A percentile compares a stretch with the other conserved stretches of the same genome.
These are phyloP conservation scores for Microdon myrmicae DNA, from an alignment of 2,888 invertebrate genomes.

Conservation along the genomic window DNA sequence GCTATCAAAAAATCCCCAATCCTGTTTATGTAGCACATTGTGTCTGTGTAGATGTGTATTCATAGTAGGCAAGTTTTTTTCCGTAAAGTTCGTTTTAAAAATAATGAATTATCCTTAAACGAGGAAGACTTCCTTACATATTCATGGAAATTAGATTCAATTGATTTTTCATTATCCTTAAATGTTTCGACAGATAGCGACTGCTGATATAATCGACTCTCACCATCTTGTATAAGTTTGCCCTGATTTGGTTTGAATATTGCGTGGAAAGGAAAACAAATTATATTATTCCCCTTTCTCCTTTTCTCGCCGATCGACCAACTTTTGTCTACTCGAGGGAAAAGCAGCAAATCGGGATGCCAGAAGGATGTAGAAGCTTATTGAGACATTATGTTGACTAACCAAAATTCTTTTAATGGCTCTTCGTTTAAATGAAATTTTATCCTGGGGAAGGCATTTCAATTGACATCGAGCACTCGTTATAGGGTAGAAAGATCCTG, in stretches of 20 bases:
- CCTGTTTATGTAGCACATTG: too few species aligned
- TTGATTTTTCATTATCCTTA: constrained; percentile 46
- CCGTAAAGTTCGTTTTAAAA: constrained; percentile 12
- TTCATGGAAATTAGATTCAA: constrained; percentile 45
- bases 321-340: background rate
- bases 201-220: constrained; percentile 33
- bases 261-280: constrained; percentile 13
- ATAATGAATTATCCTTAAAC: too few species aligned
- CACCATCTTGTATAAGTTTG: too few species aligned
- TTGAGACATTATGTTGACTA: constrained; percentile 35
- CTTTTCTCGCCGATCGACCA: background rate
- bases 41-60: too few species aligned
- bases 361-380: constrained; percentile 12
- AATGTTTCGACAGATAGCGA: constrained; percentile 24
- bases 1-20: too few species aligned
- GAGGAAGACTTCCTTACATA: constrained; percentile 8
- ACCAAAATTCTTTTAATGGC: constrained; percentile 25
- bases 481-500: too few species aligned
- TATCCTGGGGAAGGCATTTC: constrained; percentile 17
- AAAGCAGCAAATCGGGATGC: too few species aligned
- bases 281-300: constrained; percentile 21
- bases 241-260: too few species aligned
- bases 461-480: constrained; percentile 12
- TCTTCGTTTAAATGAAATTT: constrained; percentile 23
- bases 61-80: too few species aligned